Percentiles rank a stretch among this genome's conserved stretches.
Conservation (phyloP, 2,888 invertebrate genomes). For the Venusia cambrica region DNA sequence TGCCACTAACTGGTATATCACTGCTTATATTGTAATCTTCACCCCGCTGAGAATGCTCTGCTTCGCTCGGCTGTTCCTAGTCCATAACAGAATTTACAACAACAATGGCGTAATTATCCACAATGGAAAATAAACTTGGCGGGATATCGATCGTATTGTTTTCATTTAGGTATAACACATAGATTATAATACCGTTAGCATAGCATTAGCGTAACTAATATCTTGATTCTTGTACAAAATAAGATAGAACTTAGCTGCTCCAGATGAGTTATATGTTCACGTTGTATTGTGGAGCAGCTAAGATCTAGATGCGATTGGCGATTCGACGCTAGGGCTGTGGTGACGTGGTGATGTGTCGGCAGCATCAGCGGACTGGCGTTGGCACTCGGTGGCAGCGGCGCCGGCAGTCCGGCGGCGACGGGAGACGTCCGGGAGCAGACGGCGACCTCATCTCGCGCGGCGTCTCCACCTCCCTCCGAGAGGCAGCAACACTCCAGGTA, state of each 20-base stretch:
- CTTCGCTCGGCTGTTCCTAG: constrained; percentile 70
- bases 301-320: constrained; percentile 45
- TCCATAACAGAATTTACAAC: constrained; percentile 39
- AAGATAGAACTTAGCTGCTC: constrained; percentile 67
- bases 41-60: constrained; percentile 79
- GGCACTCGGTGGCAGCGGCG: constrained; percentile 76
- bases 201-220: constrained; percentile 36
- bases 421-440: constrained; percentile 59
- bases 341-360: constrained; percentile 79
- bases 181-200: constrained; percentile 32
- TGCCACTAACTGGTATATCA: constrained; percentile 79
- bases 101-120: constrained; percentile 30
- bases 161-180: constrained; percentile 39
- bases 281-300: constrained; percentile 61
- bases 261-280: constrained; percentile 42
- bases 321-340: constrained; percentile 69
- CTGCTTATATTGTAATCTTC: constrained; percentile 74
- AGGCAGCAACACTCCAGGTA: constrained; percentile 77
- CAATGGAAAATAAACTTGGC: constrained; percentile 50
- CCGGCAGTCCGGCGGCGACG: constrained; percentile 60
- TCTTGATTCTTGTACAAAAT: constrained; percentile 50
- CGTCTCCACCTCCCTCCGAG: constrained; percentile 71
- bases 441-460: constrained; percentile 68
- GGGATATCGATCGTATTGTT: constrained; percentile 50
- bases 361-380: constrained; percentile 81